phyloP scores from a whole-genome alignment of 2,797 vertebrate genomes.

The Acanthurus leucopareius region DNA sequence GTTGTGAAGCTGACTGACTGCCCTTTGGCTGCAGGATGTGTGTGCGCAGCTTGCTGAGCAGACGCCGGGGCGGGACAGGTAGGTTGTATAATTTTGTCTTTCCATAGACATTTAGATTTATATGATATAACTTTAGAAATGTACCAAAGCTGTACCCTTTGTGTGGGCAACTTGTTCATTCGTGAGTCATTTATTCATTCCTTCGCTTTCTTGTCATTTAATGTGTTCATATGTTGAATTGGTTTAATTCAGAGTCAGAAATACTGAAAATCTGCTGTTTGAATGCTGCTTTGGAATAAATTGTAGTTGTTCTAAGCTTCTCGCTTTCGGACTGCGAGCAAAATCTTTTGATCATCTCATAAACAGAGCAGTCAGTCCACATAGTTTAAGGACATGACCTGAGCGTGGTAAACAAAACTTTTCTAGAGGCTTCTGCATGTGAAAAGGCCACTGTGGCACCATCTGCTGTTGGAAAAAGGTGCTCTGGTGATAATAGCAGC shows the following conservation, averaged over 20 bases:
- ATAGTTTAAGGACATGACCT: neutral
- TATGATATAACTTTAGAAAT: neutral
- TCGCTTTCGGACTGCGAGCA: neutral
- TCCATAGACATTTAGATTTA: neutral
- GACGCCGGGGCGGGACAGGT: constrained; percentile 54
- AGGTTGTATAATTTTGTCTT: constrained; percentile 6
- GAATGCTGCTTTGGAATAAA: neutral
- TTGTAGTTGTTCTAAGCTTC: rapidly evolving
- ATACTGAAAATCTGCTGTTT: neutral
- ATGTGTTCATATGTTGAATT: neutral
- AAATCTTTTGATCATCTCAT: rapidly evolving
- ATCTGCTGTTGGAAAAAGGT: constrained; percentile 64
- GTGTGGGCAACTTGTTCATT: rapidly evolving
- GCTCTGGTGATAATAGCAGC: neutral
- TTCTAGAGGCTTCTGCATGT: constrained; percentile 62
- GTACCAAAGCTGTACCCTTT: rapidly evolving
- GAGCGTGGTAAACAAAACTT: constrained; percentile 52
- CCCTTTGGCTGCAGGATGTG: constrained; percentile 30
- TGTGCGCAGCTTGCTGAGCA: neutral
- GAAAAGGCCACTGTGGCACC: constrained; percentile 58
- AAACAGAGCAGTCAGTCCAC: neutral
- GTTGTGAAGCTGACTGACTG: constrained; percentile 11
- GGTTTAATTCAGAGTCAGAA: neutral
- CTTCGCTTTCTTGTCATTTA: neutral
- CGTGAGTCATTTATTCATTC: no score